Evolutionary conservation across 2,113 vertebrate genomes (phyloP).

Genomic region (Coracopsis vasa): DNA sequence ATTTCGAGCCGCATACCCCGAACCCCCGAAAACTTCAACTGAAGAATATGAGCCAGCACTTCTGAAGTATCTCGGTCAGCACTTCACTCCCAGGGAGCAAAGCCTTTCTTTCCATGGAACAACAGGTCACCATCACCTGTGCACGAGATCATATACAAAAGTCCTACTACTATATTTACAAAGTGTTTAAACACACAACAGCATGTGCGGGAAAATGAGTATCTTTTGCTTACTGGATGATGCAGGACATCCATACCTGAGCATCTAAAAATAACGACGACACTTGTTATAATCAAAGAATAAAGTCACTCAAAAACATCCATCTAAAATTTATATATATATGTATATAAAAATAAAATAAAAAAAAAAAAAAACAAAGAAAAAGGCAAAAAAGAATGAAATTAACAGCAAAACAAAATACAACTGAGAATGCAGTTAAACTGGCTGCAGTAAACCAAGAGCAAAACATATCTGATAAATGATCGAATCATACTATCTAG

Average conservation of each 20-base stretch:
- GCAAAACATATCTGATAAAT: background rate
- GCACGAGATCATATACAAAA: background rate
- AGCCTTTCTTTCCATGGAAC: background rate
- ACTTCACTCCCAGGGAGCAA: rapidly evolving
- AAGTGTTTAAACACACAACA: background rate
- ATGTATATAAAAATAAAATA: background rate
- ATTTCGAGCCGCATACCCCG: too few relatives aligned
- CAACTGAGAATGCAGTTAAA: background rate
- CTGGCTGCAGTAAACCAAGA: background rate
- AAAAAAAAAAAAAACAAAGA: too few relatives aligned
- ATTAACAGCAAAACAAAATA: background rate
- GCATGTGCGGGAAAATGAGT: background rate
- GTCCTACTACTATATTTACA: background rate
- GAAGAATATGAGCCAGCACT: too few relatives aligned
- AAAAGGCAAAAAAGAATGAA: background rate
- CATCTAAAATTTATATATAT: background rate
- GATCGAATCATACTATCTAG: background rate
- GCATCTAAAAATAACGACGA: background rate
- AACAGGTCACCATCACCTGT: background rate
- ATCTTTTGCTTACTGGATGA: background rate
- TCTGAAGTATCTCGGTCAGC: too few relatives aligned
- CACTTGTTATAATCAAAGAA: background rate
- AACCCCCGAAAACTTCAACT: too few relatives aligned
- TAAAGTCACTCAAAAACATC: background rate
- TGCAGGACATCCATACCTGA: background rate